Base-by-base conservation (phyloP, 2,797 vertebrate genomes). In the Prunella strophiata region DNA sequence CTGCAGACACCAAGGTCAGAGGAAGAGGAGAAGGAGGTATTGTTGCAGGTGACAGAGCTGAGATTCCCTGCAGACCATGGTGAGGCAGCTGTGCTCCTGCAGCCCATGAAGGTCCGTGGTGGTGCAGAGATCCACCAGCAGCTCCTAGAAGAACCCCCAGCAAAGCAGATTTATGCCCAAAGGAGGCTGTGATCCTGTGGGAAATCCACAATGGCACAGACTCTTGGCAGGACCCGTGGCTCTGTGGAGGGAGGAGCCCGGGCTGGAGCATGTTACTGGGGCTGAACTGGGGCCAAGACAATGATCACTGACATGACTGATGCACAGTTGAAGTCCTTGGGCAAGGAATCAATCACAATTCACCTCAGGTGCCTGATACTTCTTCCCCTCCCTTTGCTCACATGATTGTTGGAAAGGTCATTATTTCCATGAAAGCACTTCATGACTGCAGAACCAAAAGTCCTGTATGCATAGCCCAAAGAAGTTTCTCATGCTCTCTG, bases 301-400 rank as follows among this genome's bases (percentile, higher is more conserved):
- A 18, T 2, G 0, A 40, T 22, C 27, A 34, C 2, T 4, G 16
- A 13, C 18, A 7, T 0, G 2, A 65, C 32, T 34, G 47, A 34
- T 0, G 0, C 8, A 3, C 8, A 45, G 16, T 21, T 17, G 2
- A 66, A 29, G 36, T 50, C 67, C 66, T n/a, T 30, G 29, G 50
- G 36, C 42, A 92, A 84, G 19, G 25, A 84, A 84, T 30, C n/a
- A 55, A 36, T 6, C 26, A 17, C 3, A 1, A 42, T 47, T 63
- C 40, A 88, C 45, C 52, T 74, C 36, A 54, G 3, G n/a, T 38
- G 26, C 16, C 32, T 22, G 4, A 20, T 89, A 19, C 30, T 59
- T 58, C 58, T 75, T 86, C 38, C 42, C n/a, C 16, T 82, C 32
- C 26, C 38, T 91, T 59, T 30, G 29, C 50, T 73, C 45, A 51